Percentiles rank a stretch among this genome's conserved stretches.
phyloP scores from a whole-genome alignment of 2,888 invertebrate species.

The Bursaphelenchus okinawaensis region DNA sequence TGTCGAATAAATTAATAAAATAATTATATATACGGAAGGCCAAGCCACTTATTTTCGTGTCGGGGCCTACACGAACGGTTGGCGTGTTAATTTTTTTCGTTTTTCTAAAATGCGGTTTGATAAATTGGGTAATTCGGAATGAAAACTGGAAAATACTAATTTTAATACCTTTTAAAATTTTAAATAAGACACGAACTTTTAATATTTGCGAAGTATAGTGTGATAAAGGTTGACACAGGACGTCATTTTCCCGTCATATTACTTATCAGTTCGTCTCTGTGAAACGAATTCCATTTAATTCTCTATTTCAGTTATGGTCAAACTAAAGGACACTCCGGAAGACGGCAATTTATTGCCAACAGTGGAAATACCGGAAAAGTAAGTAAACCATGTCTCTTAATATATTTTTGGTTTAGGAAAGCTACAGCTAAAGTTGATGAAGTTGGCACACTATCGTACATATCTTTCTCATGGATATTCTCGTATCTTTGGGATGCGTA shows the following conservation, averaged over 20 bases:
- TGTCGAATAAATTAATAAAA: no score
- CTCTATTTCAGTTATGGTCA: neutral
- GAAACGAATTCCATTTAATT: neutral
- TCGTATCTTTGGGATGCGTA: conserved; percentile 58
- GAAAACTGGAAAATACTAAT: no score
- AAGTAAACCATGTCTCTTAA: neutral
- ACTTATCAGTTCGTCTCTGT: neutral
- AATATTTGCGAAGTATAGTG: no score
- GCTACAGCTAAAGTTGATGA: conserved; percentile 52
- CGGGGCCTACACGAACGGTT: neutral
- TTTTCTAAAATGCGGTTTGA: no score
- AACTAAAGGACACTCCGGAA: neutral
- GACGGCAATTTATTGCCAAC: neutral
- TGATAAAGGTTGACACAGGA: no score
- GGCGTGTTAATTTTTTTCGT: no score
- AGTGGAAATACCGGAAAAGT: conserved; percentile 1
- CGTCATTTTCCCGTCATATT: neutral
- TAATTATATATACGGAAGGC: neutral
- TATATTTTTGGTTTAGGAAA: neutral
- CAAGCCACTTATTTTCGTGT: neutral
- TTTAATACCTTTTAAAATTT: no score
- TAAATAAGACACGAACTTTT: no score
- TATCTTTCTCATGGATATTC: conserved; percentile 60
- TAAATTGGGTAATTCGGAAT: no score
- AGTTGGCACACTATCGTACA: conserved; percentile 59